Percentiles rank a stretch among this genome's conserved stretches.
These are phyloP conservation scores for Lucilia cuprina DNA, from an alignment of 1,140 invertebrate species.

Conservation along the genomic window DNA sequence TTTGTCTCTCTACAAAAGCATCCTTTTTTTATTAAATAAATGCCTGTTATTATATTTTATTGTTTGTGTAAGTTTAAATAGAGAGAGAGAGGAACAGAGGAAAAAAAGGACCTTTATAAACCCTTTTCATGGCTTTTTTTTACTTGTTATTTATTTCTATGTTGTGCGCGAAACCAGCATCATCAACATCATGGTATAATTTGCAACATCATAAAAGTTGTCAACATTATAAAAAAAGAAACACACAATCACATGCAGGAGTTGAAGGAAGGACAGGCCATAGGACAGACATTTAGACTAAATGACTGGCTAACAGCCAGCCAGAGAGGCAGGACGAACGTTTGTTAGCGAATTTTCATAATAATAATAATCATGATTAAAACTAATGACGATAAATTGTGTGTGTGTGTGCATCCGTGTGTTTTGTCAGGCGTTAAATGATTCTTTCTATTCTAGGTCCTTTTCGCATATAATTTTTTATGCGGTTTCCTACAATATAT, in stretches of 20 bases:
- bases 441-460: not conserved
- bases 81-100: not conserved
- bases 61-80: not conserved
- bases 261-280: not conserved
- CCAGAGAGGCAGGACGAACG: not conserved
- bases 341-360: not conserved
- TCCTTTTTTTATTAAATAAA: slow-evolving; percentile 19
- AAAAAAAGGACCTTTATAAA: not conserved
- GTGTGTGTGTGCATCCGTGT: not conserved
- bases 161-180: not conserved
- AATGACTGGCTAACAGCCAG: not conserved
- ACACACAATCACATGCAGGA: not conserved
- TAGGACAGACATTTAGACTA: not conserved
- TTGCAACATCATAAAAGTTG: slow-evolving; percentile 28
- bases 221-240: slow-evolving; percentile 34
- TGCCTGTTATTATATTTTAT: slow-evolving; percentile 23
- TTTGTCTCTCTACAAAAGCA: not conserved
- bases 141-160: not conserved
- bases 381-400: slow-evolving; percentile 31
- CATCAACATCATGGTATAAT: slow-evolving; percentile 8
- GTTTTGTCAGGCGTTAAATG: slow-evolving; percentile 11
- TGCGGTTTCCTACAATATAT: not conserved
- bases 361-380: slow-evolving; percentile 15
- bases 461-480: not conserved
- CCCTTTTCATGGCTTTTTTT: not conserved